Base-by-base conservation (phyloP, 1,140 invertebrate species). In the Drosophila tsacasi region DNA sequence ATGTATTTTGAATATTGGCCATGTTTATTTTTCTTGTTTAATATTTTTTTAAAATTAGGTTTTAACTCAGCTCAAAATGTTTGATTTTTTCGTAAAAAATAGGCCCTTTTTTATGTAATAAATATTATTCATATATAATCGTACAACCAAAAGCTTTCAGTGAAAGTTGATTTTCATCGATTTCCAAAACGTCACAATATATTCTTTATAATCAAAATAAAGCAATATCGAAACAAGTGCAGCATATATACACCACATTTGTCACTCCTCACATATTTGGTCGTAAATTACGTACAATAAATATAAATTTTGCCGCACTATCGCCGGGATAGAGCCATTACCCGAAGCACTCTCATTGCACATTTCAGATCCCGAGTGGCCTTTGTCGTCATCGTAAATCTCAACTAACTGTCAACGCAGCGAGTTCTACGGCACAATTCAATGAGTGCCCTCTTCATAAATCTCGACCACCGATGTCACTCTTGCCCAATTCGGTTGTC, bases 391-490 rank as follows among this genome's bases (percentile, higher is more conserved):
- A 74, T 90, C 76, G 79, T 89, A 89, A 90, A 89, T 89, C 85
- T 90, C 85, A 89, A 89, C 86, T 54, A 80, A 85, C 64, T 90
- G 79, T 90, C 86, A 89, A 58, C 50, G 44, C 37, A 27, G 75
- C 42, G 63, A 62, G 72, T 76, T 90, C 71, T 85, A 89, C 84
- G 85, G 81, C 85, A 85, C 86, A 85, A 89, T 91, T 85, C 63
- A 79, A 84, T 73, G 61, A 90, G 81, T 81, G 85, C 50, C 50
- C 66, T 90, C 69, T 90, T 79, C 81, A 89, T 89, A 89, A 89
- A 89, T 90, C 83, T 87, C 73, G 44, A 52, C 64, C 30, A 42
- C 59, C 32, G 17, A 47, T 65, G 49, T 39, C 55, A 39, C 37
- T 46, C 30, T 61, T 57, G 30, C 72, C 35, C 74, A 54, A 73